These are phyloP conservation scores for Nycticryphes semicollaris DNA, from an alignment of 2,113 vertebrate genomes.

Conservation along the genomic window DNA sequence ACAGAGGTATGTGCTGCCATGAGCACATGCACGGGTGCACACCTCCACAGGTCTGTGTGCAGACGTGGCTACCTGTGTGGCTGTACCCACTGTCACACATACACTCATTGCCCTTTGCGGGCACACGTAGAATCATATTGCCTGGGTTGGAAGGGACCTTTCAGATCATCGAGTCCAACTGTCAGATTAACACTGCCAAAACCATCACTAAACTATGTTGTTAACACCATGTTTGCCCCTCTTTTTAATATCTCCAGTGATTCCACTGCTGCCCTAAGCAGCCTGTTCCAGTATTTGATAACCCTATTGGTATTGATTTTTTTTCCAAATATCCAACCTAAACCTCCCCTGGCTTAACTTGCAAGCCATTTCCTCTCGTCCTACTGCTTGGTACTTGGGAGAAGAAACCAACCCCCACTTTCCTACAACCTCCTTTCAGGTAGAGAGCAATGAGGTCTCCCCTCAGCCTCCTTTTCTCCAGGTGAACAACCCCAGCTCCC, in stretches of 20 bases:
- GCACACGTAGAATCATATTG: not conserved
- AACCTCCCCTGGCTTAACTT: not conserved
- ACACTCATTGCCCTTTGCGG: too few species aligned
- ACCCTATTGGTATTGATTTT: not conserved
- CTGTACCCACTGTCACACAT: not conserved
- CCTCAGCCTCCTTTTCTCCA: not conserved
- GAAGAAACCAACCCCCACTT: not conserved
- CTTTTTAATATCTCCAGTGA: not conserved
- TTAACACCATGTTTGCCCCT: not conserved
- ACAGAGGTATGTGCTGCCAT: rapidly evolving
- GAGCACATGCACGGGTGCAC: rapidly evolving
- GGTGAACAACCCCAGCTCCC: not conserved
- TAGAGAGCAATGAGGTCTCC: not conserved
- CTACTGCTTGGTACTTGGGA: not conserved
- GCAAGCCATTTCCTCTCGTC: not conserved
- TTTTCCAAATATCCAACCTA: not conserved
- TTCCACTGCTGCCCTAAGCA: not conserved
- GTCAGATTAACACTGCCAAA: not conserved
- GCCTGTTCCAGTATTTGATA: not conserved
- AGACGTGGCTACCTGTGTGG: too few species aligned
- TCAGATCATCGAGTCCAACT: not conserved
- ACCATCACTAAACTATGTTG: not conserved
- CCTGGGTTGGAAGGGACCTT: not conserved
- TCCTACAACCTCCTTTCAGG: not conserved
- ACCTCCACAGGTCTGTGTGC: not conserved